phyloP scores from a whole-genome alignment of 2,113 vertebrate genomes.

The Asarcornis scutulata region DNA sequence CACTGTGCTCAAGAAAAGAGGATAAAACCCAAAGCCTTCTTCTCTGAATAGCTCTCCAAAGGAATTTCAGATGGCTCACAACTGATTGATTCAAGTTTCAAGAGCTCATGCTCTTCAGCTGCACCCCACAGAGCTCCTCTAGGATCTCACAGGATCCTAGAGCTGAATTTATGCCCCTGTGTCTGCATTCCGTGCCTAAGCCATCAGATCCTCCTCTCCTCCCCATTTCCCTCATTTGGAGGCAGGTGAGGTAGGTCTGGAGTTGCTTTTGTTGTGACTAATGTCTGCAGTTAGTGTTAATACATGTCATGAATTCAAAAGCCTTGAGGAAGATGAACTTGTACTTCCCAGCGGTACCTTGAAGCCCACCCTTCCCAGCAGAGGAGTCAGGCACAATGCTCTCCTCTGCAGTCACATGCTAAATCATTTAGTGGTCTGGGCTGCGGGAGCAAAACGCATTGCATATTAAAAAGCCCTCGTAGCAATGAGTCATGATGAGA shows the following conservation, averaged over 20 bases:
- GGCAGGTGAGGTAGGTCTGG: background rate
- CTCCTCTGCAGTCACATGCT: background rate
- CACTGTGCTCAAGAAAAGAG: background rate
- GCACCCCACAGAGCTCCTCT: background rate
- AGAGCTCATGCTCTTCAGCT: background rate
- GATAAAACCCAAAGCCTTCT: background rate
- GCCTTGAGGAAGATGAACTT: background rate
- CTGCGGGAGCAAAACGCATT: background rate
- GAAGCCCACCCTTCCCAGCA: background rate
- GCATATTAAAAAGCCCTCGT: background rate
- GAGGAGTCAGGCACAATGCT: background rate
- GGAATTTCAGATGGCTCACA: background rate
- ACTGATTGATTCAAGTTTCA: background rate
- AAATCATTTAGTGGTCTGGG: background rate
- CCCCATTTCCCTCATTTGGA: background rate
- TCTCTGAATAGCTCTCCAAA: background rate
- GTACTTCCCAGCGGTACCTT: accelerated
- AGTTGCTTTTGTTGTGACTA: background rate
- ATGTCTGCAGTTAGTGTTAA: background rate
- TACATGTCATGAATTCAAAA: background rate
- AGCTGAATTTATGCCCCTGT: background rate
- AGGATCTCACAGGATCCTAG: background rate
- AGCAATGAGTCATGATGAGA: background rate
- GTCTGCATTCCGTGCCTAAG: background rate
- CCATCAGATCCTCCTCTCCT: background rate